These are phyloP conservation scores for Lutraria rhynchaena DNA, from an alignment of 1,140 invertebrate genomes.

Conservation along the genomic window DNA sequence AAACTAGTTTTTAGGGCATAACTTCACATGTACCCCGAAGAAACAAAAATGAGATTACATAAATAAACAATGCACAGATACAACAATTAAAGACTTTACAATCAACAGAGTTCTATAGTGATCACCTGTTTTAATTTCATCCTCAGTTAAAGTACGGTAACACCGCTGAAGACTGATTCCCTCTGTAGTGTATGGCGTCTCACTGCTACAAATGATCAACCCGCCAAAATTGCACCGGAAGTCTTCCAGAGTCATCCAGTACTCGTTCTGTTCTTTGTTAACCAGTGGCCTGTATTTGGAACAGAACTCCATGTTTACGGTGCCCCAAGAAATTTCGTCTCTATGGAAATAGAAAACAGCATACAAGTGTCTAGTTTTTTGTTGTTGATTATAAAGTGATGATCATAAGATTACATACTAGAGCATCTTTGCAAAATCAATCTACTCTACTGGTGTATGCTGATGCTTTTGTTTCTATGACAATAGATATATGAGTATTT, in stretches of 20 bases:
- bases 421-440: too few relatives aligned
- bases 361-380: background rate
- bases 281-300: slow-evolving; percentile 69
- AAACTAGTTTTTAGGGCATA: too few relatives aligned
- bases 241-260: slow-evolving; percentile 77
- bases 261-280: slow-evolving; percentile 75
- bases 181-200: slow-evolving; percentile 72
- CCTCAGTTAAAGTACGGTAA: slow-evolving; percentile 58
- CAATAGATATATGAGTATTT: too few relatives aligned
- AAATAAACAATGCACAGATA: too few relatives aligned
- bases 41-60: too few relatives aligned
- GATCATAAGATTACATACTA: too few relatives aligned
- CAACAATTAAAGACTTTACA: too few relatives aligned
- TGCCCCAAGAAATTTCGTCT: slow-evolving; percentile 73
- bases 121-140: slow-evolving; percentile 33
- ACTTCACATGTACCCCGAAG: too few relatives aligned
- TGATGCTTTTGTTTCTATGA: too few relatives aligned
- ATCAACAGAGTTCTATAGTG: too few relatives aligned
- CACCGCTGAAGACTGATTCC: slow-evolving; percentile 66
- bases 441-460: too few relatives aligned
- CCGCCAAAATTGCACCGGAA: slow-evolving; percentile 79
- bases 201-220: slow-evolving; percentile 74
- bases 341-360: slow-evolving; percentile 56
- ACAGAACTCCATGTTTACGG: slow-evolving; percentile 72
- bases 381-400: background rate